Percentiles rank a stretch among this genome's conserved stretches.
Evolutionary conservation across 2,113 vertebrate genomes (phyloP).

Genomic region (Heptranchias perlo): DNA sequence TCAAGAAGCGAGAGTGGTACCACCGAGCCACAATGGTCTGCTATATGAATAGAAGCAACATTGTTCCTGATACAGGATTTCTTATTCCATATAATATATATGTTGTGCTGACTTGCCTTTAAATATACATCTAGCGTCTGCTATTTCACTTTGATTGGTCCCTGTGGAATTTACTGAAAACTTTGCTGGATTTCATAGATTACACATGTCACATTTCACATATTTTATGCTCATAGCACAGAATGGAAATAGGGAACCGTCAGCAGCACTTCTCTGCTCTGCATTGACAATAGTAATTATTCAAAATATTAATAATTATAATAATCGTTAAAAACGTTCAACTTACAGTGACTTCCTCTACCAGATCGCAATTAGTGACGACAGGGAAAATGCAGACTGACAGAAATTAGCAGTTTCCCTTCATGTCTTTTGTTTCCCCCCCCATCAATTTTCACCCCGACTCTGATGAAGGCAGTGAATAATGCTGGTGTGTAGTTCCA

Average conservation of each 20-base stretch:
- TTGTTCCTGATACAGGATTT: too few species aligned
- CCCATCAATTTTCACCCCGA: neutral
- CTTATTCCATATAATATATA: neutral
- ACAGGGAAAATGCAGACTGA: neutral
- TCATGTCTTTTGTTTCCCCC: neutral
- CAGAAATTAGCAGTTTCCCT: neutral
- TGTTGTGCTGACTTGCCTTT: neutral
- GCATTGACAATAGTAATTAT: slow-evolving; percentile 20
- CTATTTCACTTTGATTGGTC: neutral
- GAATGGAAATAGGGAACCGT: slow-evolving; percentile 6
- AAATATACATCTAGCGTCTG: neutral
- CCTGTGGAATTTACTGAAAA: neutral
- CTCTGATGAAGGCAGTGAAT: neutral
- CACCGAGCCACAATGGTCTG: too few species aligned
- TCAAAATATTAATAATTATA: slow-evolving; percentile 34
- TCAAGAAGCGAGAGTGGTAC: too few species aligned
- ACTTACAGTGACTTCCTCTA: slow-evolving; percentile 23
- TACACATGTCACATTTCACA: neutral
- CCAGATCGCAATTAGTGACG: neutral
- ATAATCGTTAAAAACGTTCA: slow-evolving; percentile 7
- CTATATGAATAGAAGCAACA: too few species aligned
- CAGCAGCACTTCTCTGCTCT: neutral
- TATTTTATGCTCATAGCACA: neutral
- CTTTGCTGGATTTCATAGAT: neutral
- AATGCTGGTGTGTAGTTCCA: neutral